These are phyloP conservation scores for Hucho hucho DNA, from an alignment of 2,113 vertebrate genomes.

Conservation along the genomic window DNA sequence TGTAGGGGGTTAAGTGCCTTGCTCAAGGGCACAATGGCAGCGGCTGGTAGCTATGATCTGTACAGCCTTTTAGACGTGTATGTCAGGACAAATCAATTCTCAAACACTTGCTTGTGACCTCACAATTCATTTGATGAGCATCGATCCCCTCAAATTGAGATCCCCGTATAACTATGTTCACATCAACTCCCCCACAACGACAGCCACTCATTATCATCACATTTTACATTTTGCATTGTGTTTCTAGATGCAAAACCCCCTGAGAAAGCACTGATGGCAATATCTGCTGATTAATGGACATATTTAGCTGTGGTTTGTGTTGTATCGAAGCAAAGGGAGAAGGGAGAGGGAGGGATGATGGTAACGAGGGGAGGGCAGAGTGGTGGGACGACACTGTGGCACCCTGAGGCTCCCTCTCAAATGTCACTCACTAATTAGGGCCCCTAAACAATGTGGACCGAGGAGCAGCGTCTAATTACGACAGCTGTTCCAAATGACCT, in stretches of 20 bases:
- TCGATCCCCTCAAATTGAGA: constrained; percentile 13
- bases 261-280: neutral
- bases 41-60: too few species aligned
- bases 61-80: too few species aligned
- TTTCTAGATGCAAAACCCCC: neutral
- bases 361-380: neutral
- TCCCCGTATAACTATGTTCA: neutral
- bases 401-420: constrained; percentile 15
- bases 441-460: neutral
- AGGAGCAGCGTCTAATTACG: neutral
- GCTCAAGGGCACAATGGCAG: too few species aligned
- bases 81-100: too few species aligned
- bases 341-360: neutral
- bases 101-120: too few species aligned
- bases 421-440: constrained; percentile 45
- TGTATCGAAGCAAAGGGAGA: neutral
- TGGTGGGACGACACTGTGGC: neutral
- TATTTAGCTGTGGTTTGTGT: neutral
- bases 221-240: neutral
- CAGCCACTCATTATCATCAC: constrained; percentile 26
- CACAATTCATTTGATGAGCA: too few species aligned
- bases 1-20: too few species aligned
- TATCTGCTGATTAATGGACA: constrained; percentile 10
- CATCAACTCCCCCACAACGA: constrained; percentile 26
- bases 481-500: constrained; percentile 29